Evolutionary conservation across 2,888 invertebrate species (phyloP), one percentile per base, ranked within the genome.

Genomic region (Malachius bipustulatus): DNA sequence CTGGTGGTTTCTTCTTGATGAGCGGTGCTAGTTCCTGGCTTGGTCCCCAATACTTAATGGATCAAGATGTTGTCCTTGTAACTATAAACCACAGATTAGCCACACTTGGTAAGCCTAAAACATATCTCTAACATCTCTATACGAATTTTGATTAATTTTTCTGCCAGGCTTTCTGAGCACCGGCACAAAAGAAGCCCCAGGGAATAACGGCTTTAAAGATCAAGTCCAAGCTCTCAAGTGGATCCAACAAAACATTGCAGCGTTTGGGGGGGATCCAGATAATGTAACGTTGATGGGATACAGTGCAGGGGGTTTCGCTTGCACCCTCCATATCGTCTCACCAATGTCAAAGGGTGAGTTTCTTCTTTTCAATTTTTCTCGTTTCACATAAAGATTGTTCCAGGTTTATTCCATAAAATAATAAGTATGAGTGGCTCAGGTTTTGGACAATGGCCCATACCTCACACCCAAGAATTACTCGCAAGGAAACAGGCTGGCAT

Each of bases 371-470:
- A 9, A 24, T 24, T 24, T 24, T 8, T 8, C 9, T 24, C 8
- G 8, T 24, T 24, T n/a, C n/a, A n/a, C n/a, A n/a, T n/a, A n/a
- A n/a, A 8, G n/a, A 9, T 28, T n/a, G 50, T 51, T 27, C 3
- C 48, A 73, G 75, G 75, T 31, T 60, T 82, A 1, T 82, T 82
- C 55, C 79, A 82, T 51, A 69, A 73, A 35, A 81, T 68, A 0
- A 74, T 82, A 11, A 69, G 74, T 0, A 75, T 77, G 71, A 79
- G 81, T 47, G 78, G 73, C 1, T 68, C 78, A 0, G 65, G 69
- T 0, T 63, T 68, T 1, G 65, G 66, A 1, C 70, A 73, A 30
- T 67, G 65, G 55, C 63, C 69, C 1, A 55, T 73, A 8, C 69
- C 71, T 0, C 43, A 54, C 0, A 56, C 75, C 41, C 75, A 75